phyloP scores from a whole-genome alignment of 2,888 invertebrate genomes.

The Isoperla grammatica region DNA sequence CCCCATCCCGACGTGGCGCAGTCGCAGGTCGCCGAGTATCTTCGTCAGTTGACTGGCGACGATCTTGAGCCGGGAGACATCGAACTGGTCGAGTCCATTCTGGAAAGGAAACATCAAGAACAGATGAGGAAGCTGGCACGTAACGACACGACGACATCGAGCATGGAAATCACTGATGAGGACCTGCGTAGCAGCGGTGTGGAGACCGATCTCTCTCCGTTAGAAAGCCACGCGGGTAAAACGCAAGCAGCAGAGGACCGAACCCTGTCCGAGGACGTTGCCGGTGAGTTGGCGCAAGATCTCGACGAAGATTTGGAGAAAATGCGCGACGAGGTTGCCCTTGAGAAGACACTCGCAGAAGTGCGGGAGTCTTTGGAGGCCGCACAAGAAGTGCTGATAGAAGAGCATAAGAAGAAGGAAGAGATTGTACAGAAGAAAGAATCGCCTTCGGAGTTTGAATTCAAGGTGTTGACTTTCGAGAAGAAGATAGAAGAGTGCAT shows the following conservation, averaged over 20 bases:
- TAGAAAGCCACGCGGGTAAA: constrained; percentile 54
- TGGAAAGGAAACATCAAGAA: constrained; percentile 45
- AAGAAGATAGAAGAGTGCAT: constrained; percentile 34
- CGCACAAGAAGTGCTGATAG: constrained; percentile 63
- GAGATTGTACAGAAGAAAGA: constrained; percentile 51
- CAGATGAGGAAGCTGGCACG: constrained; percentile 42
- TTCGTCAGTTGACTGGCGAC: constrained; percentile 45
- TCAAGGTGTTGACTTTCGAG: constrained; percentile 47
- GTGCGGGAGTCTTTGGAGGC: constrained; percentile 63
- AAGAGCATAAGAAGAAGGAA: constrained; percentile 58
- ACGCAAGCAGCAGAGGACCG: constrained; percentile 39
- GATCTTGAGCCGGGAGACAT: constrained; percentile 47
- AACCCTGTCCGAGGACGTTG: constrained; percentile 47
- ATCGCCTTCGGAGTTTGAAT: constrained; percentile 68
- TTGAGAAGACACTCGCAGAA: constrained; percentile 60
- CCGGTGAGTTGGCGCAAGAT: constrained; percentile 38
- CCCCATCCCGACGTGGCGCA: constrained; percentile 37
- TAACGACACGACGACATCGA: constrained; percentile 48
- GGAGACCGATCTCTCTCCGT: constrained; percentile 60
- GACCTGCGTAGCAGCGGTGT: constrained; percentile 65
- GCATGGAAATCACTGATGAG: constrained; percentile 56
- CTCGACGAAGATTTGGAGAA: constrained; percentile 32
- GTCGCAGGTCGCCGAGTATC: constrained; percentile 43
- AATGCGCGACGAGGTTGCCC: constrained; percentile 21
- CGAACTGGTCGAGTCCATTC: constrained; percentile 47